phyloP scores from a whole-genome alignment of 2,113 vertebrate species.

The Microcebus murinus region DNA sequence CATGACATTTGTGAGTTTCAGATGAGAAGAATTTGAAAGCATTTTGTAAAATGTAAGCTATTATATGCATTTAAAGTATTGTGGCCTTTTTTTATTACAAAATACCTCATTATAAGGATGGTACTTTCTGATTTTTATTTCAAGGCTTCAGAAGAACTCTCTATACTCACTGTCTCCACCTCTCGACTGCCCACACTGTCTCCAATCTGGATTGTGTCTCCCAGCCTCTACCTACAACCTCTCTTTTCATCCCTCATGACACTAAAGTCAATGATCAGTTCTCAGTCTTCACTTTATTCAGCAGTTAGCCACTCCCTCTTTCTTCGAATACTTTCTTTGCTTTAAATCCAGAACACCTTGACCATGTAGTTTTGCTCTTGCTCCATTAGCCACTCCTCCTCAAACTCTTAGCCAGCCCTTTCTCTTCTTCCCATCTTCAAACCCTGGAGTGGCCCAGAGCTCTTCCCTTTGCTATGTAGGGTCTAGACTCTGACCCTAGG shows the following conservation, averaged over 20 bases:
- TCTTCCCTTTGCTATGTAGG: not conserved
- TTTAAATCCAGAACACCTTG: not conserved
- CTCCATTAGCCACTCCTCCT: not conserved
- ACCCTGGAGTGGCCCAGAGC: not conserved
- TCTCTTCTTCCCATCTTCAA: not conserved
- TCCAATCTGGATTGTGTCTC: not conserved
- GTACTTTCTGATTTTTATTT: conserved; percentile 22
- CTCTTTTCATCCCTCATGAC: not conserved
- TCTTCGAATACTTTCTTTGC: not conserved
- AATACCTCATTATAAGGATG: not conserved
- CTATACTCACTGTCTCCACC: not conserved
- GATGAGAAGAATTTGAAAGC: not conserved
- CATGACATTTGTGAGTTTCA: not conserved
- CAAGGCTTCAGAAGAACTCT: not conserved
- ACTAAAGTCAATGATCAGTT: not conserved
- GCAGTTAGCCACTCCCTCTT: not conserved
- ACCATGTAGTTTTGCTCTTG: not conserved
- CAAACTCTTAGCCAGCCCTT: not conserved
- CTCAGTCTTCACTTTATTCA: not conserved
- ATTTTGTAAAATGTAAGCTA: conserved; percentile 50
- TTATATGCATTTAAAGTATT: not conserved
- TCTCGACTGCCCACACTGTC: not conserved
- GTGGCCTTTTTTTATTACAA: not conserved
- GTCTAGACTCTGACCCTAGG: not conserved
- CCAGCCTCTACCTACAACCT: not conserved